A percentile compares a stretch with the other conserved stretches of the same genome.
Evolutionary conservation across 2,797 vertebrate genomes (phyloP).

Genomic region (Propithecus perrieri): DNA sequence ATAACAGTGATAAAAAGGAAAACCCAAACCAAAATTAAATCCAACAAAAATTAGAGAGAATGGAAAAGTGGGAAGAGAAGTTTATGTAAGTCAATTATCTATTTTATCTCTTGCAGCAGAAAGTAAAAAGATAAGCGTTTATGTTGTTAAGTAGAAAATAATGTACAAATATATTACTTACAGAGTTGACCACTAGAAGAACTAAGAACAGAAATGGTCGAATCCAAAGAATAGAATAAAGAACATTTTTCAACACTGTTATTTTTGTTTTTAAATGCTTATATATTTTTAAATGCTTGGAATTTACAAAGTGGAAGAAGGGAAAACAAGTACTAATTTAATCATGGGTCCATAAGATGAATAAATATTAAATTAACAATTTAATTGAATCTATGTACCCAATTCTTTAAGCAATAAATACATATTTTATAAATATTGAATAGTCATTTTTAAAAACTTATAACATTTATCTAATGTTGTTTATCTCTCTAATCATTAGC

Average conservation of each 20-base stretch:
- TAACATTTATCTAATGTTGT: neutral
- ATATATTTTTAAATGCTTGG: neutral
- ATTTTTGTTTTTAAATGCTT: neutral
- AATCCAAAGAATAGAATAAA: neutral
- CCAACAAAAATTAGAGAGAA: neutral
- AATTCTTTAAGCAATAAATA: neutral
- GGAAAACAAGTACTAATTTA: neutral
- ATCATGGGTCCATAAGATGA: neutral
- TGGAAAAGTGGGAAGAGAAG: neutral
- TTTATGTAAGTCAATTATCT: neutral
- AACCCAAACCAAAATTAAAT: neutral
- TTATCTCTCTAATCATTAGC: neutral
- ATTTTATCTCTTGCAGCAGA: neutral
- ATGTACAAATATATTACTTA: neutral
- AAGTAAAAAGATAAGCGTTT: neutral
- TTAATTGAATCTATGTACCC: neutral
- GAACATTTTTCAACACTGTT: neutral
- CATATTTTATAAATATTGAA: neutral
- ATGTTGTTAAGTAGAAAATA: neutral
- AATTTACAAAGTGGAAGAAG: neutral
- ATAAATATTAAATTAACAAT: neutral
- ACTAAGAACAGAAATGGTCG: neutral
- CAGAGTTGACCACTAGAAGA: neutral
- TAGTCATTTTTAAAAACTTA: neutral
- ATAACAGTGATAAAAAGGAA: neutral